These are phyloP conservation scores for Craniophora ligustri DNA, from an alignment of 2,888 invertebrate species.

Conservation along the genomic window DNA sequence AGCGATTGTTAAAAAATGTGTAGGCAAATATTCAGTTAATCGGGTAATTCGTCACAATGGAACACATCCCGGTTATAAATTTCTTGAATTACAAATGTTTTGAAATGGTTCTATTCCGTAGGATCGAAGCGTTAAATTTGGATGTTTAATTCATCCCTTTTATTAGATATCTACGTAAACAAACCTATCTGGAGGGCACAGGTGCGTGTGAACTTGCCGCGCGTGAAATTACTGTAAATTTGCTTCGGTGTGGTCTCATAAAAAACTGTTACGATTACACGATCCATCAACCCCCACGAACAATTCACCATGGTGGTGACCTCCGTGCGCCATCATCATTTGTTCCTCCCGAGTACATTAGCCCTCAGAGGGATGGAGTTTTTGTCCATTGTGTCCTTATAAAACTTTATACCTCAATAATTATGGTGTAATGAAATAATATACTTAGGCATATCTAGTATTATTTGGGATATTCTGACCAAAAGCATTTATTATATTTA, in stretches of 20 bases:
- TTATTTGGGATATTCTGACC: no score
- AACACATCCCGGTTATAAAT: constrained; percentile 39
- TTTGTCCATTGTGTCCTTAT: constrained; percentile 45
- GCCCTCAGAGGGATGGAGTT: constrained; percentile 63
- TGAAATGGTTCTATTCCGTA: constrained; percentile 45
- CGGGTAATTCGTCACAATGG: constrained; percentile 30
- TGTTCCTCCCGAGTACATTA: constrained; percentile 67
- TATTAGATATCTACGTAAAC: constrained; percentile 68
- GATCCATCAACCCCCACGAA: constrained; percentile 81
- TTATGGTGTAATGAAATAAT: no score
- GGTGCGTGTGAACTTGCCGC: constrained; percentile 83
- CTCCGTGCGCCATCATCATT: constrained; percentile 76
- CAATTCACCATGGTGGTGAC: constrained; percentile 80
- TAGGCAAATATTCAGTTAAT: no score
- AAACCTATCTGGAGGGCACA: constrained; percentile 69
- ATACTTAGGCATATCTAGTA: no score
- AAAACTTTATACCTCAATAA: not conserved
- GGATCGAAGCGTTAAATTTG: constrained; percentile 54
- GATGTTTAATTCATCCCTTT: constrained; percentile 63
- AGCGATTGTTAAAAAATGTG: constrained; percentile 33
- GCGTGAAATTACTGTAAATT: constrained; percentile 87
- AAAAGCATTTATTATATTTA: no score
- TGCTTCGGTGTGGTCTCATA: constrained; percentile 86
- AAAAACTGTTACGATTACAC: constrained; percentile 81
- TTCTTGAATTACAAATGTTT: constrained; percentile 50